Conservation (phyloP, 2,113 vertebrate species). For the Motacilla tschutschensis region DNA sequence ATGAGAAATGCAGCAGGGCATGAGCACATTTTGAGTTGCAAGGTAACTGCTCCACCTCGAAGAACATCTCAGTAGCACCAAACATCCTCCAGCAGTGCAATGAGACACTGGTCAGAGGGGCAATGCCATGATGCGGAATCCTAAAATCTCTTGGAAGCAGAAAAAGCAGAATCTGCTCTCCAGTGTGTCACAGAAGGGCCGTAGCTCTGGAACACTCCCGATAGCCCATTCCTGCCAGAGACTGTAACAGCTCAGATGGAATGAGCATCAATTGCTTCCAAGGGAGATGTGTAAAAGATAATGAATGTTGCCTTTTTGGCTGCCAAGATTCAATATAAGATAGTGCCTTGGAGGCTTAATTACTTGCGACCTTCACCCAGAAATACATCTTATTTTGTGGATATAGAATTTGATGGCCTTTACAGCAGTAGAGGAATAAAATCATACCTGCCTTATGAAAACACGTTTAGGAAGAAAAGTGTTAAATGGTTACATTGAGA, state of each 20-base stretch:
- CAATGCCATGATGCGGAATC: neutral
- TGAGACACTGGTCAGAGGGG: neutral
- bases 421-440: neutral
- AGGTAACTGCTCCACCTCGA: neutral
- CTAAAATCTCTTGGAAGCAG: neutral
- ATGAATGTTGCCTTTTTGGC: slow-evolving; percentile 44
- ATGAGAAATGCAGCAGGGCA: neutral
- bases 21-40: neutral
- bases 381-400: slow-evolving; percentile 48
- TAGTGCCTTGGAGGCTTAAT: slow-evolving; percentile 50
- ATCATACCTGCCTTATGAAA: neutral
- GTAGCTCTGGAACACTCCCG: neutral
- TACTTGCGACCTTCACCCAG: slow-evolving; percentile 58
- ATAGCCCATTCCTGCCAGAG: neutral
- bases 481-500: slow-evolving; percentile 6
- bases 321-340: slow-evolving; percentile 51
- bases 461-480: slow-evolving; percentile 5
- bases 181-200: neutral
- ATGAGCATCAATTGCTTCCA: slow-evolving; percentile 37
- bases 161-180: neutral
- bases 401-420: neutral
- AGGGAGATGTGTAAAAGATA: slow-evolving; percentile 41
- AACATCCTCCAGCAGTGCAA: neutral
- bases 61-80: neutral
- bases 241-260: neutral